Percentiles rank a stretch among this genome's conserved stretches.
These are phyloP conservation scores for Pseudotriccus pelzelni DNA, from an alignment of 2,797 vertebrate species.

Conservation along the genomic window DNA sequence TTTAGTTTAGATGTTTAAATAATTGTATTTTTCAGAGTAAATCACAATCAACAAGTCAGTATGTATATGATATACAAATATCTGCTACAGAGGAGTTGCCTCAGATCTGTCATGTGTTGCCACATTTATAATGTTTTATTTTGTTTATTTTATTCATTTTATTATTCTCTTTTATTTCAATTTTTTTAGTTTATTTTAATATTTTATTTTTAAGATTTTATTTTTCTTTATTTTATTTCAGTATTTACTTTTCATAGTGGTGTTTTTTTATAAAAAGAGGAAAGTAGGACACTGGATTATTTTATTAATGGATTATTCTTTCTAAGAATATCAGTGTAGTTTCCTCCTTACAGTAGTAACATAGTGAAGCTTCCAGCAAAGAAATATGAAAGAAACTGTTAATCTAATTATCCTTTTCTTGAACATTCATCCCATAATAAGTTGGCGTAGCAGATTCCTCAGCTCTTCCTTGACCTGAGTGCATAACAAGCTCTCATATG, in stretches of 20 bases:
- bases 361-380: background rate
- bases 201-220: background rate
- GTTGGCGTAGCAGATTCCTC: background rate
- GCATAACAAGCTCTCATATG: background rate
- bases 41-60: background rate
- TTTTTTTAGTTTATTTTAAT: background rate
- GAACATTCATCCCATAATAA: background rate
- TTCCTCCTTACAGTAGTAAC: background rate
- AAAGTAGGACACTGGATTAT: background rate
- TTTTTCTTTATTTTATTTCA: background rate
- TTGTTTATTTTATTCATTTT: background rate
- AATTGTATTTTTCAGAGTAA: background rate
- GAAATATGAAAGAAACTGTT: background rate
- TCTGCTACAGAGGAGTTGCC: background rate
- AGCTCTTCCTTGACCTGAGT: background rate
- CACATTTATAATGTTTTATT: background rate
- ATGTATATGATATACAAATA: background rate
- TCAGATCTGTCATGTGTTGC: background rate
- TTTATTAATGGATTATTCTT: background rate
- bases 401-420: background rate
- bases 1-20: background rate
- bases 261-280: background rate
- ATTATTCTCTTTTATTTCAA: background rate
- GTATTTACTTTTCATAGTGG: background rate
- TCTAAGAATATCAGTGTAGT: background rate